Percentiles rank a stretch among this genome's conserved stretches.
Evolutionary conservation across 92 coral and sea anemone genomes (phyloP).

Genomic region (Desmophyllum pertusum): DNA sequence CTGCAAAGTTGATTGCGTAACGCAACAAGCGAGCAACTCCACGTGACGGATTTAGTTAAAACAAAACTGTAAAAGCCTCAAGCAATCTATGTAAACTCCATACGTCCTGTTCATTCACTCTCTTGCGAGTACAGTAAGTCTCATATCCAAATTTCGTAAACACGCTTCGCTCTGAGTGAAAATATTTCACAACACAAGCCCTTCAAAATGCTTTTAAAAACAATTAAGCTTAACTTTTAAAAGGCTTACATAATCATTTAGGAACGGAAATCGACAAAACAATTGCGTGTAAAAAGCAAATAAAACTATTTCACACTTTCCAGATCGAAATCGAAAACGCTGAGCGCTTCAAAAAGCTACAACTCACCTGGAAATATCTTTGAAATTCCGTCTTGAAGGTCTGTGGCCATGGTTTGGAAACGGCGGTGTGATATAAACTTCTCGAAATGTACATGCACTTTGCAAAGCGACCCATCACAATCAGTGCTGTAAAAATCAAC

Average conservation of each 20-base stretch:
- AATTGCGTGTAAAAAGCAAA: not conserved
- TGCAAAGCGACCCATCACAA: conserved; percentile 23
- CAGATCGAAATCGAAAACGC: not conserved
- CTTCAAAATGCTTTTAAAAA: too few relatives aligned
- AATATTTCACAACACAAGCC: not conserved
- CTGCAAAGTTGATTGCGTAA: conserved; percentile 5
- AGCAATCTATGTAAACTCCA: too few relatives aligned
- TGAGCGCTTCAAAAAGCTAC: not conserved
- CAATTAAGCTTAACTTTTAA: not conserved
- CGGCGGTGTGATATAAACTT: conserved; percentile 29
- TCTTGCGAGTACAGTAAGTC: not conserved
- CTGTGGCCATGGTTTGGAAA: conserved; percentile 6
- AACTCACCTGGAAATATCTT: conserved; percentile 33
- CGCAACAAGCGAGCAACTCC: not conserved
- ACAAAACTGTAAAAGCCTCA: not conserved
- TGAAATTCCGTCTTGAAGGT: conserved; percentile 34
- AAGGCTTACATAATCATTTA: conserved; percentile 18
- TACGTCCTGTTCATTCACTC: not conserved
- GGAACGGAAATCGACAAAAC: conserved; percentile 9
- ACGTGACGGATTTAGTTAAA: not conserved
- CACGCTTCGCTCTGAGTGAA: not conserved
- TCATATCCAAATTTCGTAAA: not conserved
- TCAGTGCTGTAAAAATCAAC: not conserved
- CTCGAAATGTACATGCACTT: conserved; percentile 27
- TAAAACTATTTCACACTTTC: not conserved